phyloP scores from a whole-genome alignment of 2,888 invertebrate species.

The Amaurobius ferox region DNA sequence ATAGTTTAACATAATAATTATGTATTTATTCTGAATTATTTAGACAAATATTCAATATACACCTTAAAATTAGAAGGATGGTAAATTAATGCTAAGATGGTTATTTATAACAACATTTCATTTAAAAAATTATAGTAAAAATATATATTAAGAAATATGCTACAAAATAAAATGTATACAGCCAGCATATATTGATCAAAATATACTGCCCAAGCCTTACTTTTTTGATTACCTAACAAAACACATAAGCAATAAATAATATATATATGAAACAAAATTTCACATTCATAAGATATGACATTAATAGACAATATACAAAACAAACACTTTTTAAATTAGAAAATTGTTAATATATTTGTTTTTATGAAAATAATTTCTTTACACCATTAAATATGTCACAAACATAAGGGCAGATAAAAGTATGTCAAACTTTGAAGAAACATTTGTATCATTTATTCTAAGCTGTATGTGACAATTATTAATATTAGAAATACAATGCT shows the following conservation, averaged over 20 bases:
- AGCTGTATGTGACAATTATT: not conserved
- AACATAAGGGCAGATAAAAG: slow-evolving; percentile 36
- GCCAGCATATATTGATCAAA: slow-evolving; percentile 20
- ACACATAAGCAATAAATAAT: slow-evolving; percentile 54
- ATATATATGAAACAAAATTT: slow-evolving; percentile 36
- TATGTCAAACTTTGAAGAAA: slow-evolving; percentile 23
- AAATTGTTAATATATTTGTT: slow-evolving; percentile 44
- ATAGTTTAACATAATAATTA: too few relatives aligned
- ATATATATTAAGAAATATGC: slow-evolving; percentile 2
- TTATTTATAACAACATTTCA: not conserved
- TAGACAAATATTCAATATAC: too few relatives aligned
- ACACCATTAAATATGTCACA: slow-evolving; percentile 53
- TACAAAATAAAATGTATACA: slow-evolving; percentile 1
- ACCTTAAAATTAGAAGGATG: too few relatives aligned
- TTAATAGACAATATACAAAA: slow-evolving; percentile 58
- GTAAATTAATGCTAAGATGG: not conserved
- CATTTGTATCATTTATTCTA: not conserved
- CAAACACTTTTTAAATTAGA: slow-evolving; percentile 48
- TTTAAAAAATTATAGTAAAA: slow-evolving; percentile 8
- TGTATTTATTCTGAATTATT: too few relatives aligned
- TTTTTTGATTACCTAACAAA: slow-evolving; percentile 53
- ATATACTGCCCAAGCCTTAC: slow-evolving; percentile 2
- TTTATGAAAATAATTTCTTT: slow-evolving; percentile 67
- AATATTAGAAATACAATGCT: not conserved
- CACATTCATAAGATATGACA: slow-evolving; percentile 46